Percentiles rank a stretch among this genome's conserved stretches.
Conservation (phyloP, 2,113 vertebrate genomes). For the Nesoenas mayeri region DNA sequence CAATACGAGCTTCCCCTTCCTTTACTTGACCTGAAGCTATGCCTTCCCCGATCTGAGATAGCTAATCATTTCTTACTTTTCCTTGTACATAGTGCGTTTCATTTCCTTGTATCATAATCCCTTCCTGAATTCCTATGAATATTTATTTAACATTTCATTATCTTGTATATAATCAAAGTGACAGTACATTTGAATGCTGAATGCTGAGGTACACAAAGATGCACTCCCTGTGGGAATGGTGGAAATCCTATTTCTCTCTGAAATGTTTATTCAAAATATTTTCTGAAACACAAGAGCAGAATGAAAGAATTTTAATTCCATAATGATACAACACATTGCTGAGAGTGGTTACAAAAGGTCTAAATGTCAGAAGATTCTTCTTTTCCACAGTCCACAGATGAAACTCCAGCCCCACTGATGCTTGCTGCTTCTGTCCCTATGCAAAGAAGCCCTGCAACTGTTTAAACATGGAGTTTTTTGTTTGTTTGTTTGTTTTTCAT, state of each 20-base stretch:
- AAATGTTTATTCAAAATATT: slow-evolving; percentile 28
- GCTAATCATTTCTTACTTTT: not conserved
- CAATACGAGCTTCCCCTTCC: not conserved
- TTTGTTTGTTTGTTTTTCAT: not conserved
- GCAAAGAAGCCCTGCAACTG: not conserved
- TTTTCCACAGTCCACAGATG: not conserved
- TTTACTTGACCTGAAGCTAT: not conserved
- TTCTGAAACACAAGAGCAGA: not conserved
- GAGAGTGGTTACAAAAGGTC: slow-evolving; percentile 6
- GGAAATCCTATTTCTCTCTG: slow-evolving; percentile 2
- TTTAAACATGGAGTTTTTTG: not conserved
- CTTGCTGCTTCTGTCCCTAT: not conserved
- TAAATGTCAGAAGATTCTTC: slow-evolving; percentile 22
- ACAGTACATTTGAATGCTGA: not conserved
- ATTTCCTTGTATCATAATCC: slow-evolving; percentile 6
- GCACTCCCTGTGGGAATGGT: not conserved
- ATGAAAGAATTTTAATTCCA: slow-evolving; percentile 10
- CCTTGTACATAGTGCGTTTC: not conserved
- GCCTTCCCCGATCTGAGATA: not conserved
- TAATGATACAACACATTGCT: not conserved
- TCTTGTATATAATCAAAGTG: slow-evolving; percentile 27
- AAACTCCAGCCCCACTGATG: not conserved
- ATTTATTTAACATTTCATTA: slow-evolving; percentile 36
- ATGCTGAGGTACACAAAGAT: not conserved
- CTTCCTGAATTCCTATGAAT: slow-evolving; percentile 18